phyloP scores from a whole-genome alignment of 2,888 invertebrate genomes.

The Agrochola litura region DNA sequence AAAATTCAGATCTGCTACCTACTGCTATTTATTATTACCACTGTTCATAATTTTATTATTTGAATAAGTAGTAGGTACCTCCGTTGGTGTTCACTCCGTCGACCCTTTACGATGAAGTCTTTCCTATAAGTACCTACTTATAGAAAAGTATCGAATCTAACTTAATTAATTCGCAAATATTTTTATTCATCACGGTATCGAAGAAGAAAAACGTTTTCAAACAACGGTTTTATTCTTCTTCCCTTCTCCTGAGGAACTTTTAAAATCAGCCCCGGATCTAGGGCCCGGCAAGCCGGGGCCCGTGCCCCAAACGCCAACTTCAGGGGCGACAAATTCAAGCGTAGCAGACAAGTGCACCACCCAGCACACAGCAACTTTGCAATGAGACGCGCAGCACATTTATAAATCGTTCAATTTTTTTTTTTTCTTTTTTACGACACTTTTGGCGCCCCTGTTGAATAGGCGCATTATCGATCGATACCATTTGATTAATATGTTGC shows the following conservation, averaged over 20 bases:
- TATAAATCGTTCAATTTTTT: no score
- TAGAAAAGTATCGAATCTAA: background rate
- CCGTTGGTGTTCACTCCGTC: background rate
- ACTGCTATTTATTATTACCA: background rate
- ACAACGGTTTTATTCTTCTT: background rate
- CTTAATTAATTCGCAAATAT: background rate
- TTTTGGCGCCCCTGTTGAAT: no score
- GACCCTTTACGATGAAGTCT: background rate
- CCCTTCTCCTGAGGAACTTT: background rate
- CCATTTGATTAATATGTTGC: no score
- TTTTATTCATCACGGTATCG: background rate
- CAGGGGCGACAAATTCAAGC: no score
- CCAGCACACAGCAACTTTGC: no score
- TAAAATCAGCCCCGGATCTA: no score
- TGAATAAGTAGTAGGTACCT: background rate
- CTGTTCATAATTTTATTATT: constrained; percentile 3
- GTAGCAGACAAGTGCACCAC: no score
- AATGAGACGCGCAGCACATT: no score
- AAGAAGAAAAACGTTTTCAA: background rate
- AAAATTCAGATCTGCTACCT: background rate
- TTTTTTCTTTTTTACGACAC: no score
- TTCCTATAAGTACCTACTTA: background rate
- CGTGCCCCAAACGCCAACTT: no score
- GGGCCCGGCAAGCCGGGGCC: no score
- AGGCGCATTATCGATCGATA: no score